Evolutionary conservation across 2,888 invertebrate genomes (phyloP), one percentile per base, ranked within the genome.

Genomic region (Drosophila anomelani): DNA sequence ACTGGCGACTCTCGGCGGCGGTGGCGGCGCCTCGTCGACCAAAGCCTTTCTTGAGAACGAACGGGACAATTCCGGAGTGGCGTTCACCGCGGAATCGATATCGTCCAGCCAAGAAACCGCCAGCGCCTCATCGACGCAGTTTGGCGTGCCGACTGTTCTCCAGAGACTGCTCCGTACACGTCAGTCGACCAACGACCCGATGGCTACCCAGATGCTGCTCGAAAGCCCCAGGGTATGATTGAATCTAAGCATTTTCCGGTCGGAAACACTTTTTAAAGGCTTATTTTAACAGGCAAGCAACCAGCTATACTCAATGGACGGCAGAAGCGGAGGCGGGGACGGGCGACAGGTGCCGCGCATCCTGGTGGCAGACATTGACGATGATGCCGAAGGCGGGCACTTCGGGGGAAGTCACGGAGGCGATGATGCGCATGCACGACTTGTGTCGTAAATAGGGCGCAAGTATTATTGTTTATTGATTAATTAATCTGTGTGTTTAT

Each of bases 401-500:
- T 83, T 71, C 61, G 73, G 83, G 68, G 87, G 90, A 90, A 64
- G 83, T 81, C 84, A 79, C 80, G 75, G 79, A 74, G 49, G 68
- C 76, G 86, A 91, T 85, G 90, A 91, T 88, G 90, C 88, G 72
- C 79, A 88, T 84, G 77, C 85, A 69, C 83, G 89, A 74, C 86
- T 91, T 83, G 91, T 92, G 59, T 80, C 91, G 68, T 92, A 87
- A 84, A 78, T 85, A 32, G 7, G 1, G 9, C 4, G 34, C 23
- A 23, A 46, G 13, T 23, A 46, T 58, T 46, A 15, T 46, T 29
- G 10, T 26, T 20, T 20, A 20, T 20, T 20, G 1, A 29, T 23
- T 23, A 2, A 20, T 34, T 34, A 38, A 38, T 54, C 15, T 4
- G 6, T 15, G 26, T 54, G 26, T 54, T 38, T 54, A 38, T 38